phyloP scores from a whole-genome alignment of 2,888 invertebrate species.

The Agrochola lota region DNA sequence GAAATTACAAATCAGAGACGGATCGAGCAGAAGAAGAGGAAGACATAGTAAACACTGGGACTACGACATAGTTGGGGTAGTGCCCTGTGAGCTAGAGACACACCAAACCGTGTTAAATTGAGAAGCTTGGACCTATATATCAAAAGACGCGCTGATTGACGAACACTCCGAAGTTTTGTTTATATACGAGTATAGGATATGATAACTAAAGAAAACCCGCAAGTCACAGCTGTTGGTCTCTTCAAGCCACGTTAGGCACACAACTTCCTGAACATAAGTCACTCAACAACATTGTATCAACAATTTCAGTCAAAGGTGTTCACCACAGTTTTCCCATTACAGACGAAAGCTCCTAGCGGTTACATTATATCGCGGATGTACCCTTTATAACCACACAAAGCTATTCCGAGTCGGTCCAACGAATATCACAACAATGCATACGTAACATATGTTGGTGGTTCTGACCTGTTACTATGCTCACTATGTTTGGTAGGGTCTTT shows the following conservation, averaged over 20 bases:
- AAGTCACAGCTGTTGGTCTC: background rate
- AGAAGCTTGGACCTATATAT: too few species aligned
- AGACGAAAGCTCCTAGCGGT: slow-evolving; percentile 36
- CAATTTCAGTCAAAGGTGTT: slow-evolving; percentile 4
- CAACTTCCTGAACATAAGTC: background rate
- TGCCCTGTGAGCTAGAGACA: too few species aligned
- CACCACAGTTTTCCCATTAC: slow-evolving; percentile 39
- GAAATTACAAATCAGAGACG: too few species aligned
- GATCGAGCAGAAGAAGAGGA: too few species aligned
- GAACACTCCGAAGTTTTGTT: too few species aligned
- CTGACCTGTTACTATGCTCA: background rate
- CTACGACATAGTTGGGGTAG: too few species aligned
- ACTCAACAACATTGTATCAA: slow-evolving; percentile 1
- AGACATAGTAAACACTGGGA: too few species aligned
- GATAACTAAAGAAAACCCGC: background rate
- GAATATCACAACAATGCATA: slow-evolving; percentile 39
- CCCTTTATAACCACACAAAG: slow-evolving; percentile 49
- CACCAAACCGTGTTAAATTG: too few species aligned
- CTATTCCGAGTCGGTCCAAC: slow-evolving; percentile 31
- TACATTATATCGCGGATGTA: slow-evolving; percentile 33
- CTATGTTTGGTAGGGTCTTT: background rate
- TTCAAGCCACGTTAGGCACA: background rate
- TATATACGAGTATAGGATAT: too few species aligned
- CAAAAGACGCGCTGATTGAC: too few species aligned
- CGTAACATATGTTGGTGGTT: slow-evolving; percentile 17